Evolutionary conservation across 2,113 vertebrate species (phyloP).

Genomic region (Tychaedon coryphoeus): DNA sequence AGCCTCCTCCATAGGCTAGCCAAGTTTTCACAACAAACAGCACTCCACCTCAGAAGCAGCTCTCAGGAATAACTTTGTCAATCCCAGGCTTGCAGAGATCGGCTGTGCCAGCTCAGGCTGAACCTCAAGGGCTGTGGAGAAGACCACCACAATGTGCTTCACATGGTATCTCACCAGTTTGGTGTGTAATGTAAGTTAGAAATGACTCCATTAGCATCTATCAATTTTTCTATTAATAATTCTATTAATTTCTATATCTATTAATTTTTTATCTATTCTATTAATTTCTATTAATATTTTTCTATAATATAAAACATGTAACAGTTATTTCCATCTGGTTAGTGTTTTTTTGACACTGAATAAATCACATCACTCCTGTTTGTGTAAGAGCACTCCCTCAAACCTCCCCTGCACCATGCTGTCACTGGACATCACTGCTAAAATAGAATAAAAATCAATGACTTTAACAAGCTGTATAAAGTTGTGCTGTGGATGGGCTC

Average conservation of each 20-base stretch:
- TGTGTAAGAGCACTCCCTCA: not conserved
- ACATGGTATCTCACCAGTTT: accelerated
- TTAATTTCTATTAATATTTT: too few relatives aligned
- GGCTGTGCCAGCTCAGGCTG: not conserved
- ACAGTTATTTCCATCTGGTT: not conserved
- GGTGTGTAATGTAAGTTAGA: not conserved
- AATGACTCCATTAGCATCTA: not conserved
- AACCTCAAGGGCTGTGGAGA: not conserved
- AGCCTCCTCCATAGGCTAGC: not conserved
- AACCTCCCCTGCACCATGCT: not conserved
- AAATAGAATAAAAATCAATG: not conserved
- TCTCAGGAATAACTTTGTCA: not conserved
- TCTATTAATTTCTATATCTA: too few relatives aligned
- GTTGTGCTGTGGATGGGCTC: not conserved
- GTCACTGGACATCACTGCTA: not conserved
- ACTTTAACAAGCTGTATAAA: not conserved
- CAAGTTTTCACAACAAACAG: not conserved
- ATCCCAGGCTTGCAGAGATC: not conserved
- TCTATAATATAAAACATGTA: not conserved
- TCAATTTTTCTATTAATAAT: not conserved
- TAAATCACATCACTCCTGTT: not conserved
- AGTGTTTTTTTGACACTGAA: not conserved
- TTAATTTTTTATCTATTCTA: too few relatives aligned
- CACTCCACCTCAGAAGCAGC: not conserved
- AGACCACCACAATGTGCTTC: not conserved